Evolutionary conservation across 2,113 vertebrate species (phyloP), one percentile per base, ranked within the genome.

Genomic region (Oenanthe melanoleuca): DNA sequence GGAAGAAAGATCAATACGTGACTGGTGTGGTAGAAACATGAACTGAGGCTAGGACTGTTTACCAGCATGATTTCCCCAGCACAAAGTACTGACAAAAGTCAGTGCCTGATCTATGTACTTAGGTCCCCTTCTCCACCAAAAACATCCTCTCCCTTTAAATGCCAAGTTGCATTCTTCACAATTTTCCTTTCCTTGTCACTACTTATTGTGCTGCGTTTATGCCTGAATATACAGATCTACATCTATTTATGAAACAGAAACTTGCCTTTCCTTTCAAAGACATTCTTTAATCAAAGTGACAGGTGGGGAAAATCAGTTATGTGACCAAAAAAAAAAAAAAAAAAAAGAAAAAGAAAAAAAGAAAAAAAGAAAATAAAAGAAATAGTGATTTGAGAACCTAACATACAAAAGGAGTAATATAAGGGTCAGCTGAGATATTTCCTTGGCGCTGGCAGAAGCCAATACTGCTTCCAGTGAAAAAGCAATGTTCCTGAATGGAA

Each of bases 211-310:
- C 63, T 23, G 45, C 85, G 66, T 77, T 93, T 63, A 61, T 50
- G 79, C 59, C 55, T 80, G 85, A 88, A 81, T 59, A 63, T 71
- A 91, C 16, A 86, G 66, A 55, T 85, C 73, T 69, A 34, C 74
- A 75, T 89, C 42, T 67, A 34, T 42, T 88, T 89, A 80, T 0
- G 2, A 86, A 93, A 77, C 34, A 94, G n/a, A 89, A 90, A 87
- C 28, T 42, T 73, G 59, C 56, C 88, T 75, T 89, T 61, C 23
- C 45, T 88, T 89, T 61, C 63, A 73, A 73, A 91, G 42, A 29
- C 64, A 63, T 75, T 88, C 49, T 79, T 89, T 94, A 88, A 91
- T 89, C 70, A 77, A 91, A 74, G 55, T 73, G 93, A 91, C 91
- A 88, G 74, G 69, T 78, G 25, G 57, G 64, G 38, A 88, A 19